These are phyloP conservation scores for Corapipo altera DNA, from an alignment of 2,113 vertebrate species.

Conservation along the genomic window DNA sequence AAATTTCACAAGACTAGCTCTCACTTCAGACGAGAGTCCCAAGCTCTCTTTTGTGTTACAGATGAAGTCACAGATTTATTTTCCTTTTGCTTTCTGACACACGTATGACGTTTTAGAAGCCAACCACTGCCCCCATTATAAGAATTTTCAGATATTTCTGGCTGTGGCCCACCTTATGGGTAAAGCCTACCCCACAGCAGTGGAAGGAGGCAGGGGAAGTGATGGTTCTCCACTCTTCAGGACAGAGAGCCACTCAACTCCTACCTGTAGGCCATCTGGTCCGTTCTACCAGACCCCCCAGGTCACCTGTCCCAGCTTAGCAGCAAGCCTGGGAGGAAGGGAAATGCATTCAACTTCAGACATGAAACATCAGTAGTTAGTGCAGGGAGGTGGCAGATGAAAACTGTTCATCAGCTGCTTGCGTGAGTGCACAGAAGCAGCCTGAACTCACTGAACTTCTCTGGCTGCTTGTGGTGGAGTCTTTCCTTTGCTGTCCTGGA, in stretches of 20 bases:
- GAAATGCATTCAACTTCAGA: not conserved
- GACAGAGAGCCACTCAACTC: not conserved
- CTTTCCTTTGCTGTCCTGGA: not conserved
- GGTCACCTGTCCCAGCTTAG: fast-evolving
- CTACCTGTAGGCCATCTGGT: not conserved
- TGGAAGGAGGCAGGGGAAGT: not conserved
- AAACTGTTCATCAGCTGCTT: not conserved
- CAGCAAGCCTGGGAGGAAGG: not conserved
- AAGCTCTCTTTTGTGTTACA: not conserved
- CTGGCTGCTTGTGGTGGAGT: fast-evolving
- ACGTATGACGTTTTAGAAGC: not conserved
- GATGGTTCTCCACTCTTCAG: not conserved
- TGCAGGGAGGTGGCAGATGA: not conserved
- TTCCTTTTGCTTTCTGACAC: not conserved
- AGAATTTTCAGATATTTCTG: not conserved
- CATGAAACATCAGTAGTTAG: not conserved
- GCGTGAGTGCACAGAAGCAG: not conserved
- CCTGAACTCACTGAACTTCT: not conserved
- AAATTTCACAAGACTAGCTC: not conserved
- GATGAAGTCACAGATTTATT: not conserved
- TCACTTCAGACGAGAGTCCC: not conserved
- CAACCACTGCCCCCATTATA: fast-evolving
- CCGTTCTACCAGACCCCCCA: not conserved
- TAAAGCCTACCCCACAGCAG: not conserved
- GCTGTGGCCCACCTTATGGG: not conserved